These are phyloP conservation scores for Brachyptera risi DNA, from an alignment of 2,888 invertebrate species.

Conservation along the genomic window DNA sequence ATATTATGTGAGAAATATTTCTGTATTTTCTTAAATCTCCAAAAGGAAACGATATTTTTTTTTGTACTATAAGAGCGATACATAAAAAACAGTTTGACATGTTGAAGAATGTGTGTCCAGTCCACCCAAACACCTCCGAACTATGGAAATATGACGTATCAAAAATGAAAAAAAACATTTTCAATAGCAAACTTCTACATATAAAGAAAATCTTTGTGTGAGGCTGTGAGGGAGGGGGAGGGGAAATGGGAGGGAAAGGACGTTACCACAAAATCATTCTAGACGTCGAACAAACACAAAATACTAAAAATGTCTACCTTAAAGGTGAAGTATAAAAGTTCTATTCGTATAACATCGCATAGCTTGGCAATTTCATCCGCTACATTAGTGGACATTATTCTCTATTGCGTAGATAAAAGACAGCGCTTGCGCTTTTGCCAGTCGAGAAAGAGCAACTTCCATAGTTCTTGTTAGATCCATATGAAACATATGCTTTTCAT, in stretches of 20 bases:
- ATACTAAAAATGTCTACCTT: neutral
- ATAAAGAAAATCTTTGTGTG: no score
- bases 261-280: constrained; percentile 14
- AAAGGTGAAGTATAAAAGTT: neutral
- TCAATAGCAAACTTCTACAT: no score
- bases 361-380: constrained; percentile 7
- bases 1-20: no score
- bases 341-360: neutral
- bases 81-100: neutral
- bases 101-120: neutral
- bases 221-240: no score
- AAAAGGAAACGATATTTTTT: no score
- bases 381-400: constrained; percentile 17
- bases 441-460: neutral
- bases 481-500: neutral
- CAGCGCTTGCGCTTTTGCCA: constrained; percentile 8
- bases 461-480: neutral
- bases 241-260: neutral
- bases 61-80: no score
- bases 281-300: constrained; percentile 19
- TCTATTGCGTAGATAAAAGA: neutral
- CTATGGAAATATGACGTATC: neutral
- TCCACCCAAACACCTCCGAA: neutral
- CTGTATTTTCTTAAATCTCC: no score
- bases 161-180: no score